Base-by-base conservation (phyloP, 2,797 vertebrate genomes). In the Hoplostethus mediterraneus region DNA sequence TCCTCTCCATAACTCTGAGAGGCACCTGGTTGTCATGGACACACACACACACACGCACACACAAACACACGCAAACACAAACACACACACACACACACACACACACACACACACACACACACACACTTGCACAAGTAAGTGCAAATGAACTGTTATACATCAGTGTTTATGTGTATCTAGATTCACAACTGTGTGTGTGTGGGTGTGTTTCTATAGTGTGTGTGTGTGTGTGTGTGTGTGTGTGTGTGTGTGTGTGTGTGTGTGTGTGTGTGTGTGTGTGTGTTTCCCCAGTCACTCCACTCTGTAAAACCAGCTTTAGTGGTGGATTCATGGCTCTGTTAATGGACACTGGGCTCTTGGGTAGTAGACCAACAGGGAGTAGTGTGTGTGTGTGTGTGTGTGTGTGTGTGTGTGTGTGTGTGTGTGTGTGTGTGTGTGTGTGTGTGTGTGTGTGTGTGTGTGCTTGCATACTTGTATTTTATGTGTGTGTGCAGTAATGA, bases 251-350 rank as follows among this genome's bases (percentile, higher is more conserved):
- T 61, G 59, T 28, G 16, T 33, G 33, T 33, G 31, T 33, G 31
- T 63, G 75, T 73, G 54, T 71, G 71, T 67, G 38, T 76, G 56
- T 51, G 58, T 72, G 49, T 71, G 67, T 47, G 67, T 57, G 54
- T 55, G 56, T 59, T 79, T 76, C 69, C 81, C 71, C 79, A 62
- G 77, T 81, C 75, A 51, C 86, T 82, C 67, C 71, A 86, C 84
- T 91, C 86, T 88, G 90, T 92, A 91, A 94, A 93, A 91, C 71
- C 88, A 71, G 87, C 86, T 92, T 93, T 89, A 92, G 90, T 84
- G 77, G 75, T 65, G 77, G 84, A 90, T 93, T 94, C 91, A 92
- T 92, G 89, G 79, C 85, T 86, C 80, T 89, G 84, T 90, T 92
- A 93, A 94, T 92, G 88, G 91, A 93, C 91, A 83, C 70, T 68